These are phyloP conservation scores for Lepetodrilus schrolli DNA, from an alignment of 2,888 invertebrate species.

Conservation along the genomic window DNA sequence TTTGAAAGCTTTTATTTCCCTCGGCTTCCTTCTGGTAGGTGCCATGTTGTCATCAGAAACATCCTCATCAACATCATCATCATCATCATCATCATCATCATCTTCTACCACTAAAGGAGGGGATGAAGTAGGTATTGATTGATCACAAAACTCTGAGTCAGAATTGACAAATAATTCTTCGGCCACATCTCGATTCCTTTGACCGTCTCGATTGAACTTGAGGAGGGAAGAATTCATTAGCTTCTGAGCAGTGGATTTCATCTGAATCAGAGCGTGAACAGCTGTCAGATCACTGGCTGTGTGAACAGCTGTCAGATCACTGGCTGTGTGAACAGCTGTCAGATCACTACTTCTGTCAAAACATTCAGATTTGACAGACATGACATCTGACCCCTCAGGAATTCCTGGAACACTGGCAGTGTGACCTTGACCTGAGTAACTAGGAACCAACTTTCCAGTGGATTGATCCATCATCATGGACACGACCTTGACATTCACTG, in stretches of 20 bases:
- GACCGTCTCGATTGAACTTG: no score
- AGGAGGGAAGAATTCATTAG: no score
- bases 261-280: conserved; percentile 2
- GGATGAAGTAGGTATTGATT: no score
- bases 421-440: not conserved
- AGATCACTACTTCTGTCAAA: no score
- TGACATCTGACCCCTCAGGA: not conserved
- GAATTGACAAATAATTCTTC: no score
- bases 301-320: not conserved
- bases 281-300: not conserved
- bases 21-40: not conserved
- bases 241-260: no score
- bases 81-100: not conserved
- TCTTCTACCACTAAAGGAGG: not conserved
- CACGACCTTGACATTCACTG: conserved; percentile 6
- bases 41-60: not conserved
- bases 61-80: not conserved
- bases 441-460: not conserved
- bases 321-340: not conserved
- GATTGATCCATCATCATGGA: not conserved
- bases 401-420: not conserved
- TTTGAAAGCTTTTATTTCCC: not conserved
- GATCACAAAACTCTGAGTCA: no score
- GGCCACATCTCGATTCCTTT: no score
- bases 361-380: no score